Base-by-base conservation (phyloP, 2,888 invertebrate genomes). In the Drosophila differens region DNA sequence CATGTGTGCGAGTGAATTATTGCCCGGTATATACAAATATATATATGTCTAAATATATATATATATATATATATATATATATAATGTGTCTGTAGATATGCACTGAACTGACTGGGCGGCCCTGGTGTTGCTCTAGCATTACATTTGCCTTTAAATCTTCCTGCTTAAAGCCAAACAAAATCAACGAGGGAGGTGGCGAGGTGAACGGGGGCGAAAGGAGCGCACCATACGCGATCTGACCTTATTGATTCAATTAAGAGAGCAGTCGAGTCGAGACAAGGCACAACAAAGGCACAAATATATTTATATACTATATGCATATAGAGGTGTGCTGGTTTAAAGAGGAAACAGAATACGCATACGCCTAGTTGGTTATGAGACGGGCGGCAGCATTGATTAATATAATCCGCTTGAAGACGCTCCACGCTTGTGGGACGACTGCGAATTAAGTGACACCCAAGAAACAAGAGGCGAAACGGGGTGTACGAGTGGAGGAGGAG, bases 401-500 rank as follows among this genome's bases (percentile, higher is more conserved):
- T 91, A 91, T 92, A 91, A 91, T 92, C 91, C 91, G 91, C 91
- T 92, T 91, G 89, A 91, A 91, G 91, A 89, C 85, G 90, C 79
- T 78, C 55, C 72, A 75, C 52, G 68, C 64, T 74, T 44, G 37
- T 83, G 62, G 66, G 64, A 67, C 61, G 65, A 60, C 75, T 60
- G 80, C 71, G 84, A 81, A 75, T 89, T 83, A 83, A 84, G 86
- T 80, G 85, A 83, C 88, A 83, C 63, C 65, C 68, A 55, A 67
- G 72, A 47, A 70, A 51, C 69, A 39, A 28, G 53, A 4, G 58
- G n/a, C 28, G n/a, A n/a, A 30, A 47, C 25, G 19, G 3, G 28
- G 39, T 16, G 12, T 30, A 16, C 16, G 14, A 0, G 5, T 12
- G 33, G 7, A 5, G 41, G n/a, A 5, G 1, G 16, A 25, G 1